Percentiles rank a stretch among this genome's conserved stretches.
Evolutionary conservation across 2,797 vertebrate genomes (phyloP).

Genomic region (Botia almorhae): DNA sequence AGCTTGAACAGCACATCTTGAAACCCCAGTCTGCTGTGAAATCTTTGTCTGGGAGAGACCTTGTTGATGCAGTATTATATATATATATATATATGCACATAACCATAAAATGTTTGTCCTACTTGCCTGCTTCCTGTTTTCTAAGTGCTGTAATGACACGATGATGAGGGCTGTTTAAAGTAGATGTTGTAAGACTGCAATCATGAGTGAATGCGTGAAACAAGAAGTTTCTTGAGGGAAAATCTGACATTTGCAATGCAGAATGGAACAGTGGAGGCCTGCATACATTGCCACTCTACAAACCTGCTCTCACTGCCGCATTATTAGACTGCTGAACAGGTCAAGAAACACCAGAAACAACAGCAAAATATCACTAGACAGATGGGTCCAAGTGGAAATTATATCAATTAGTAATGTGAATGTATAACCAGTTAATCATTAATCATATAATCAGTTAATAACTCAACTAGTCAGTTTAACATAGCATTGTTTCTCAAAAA

Average conservation of each 20-base stretch:
- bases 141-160: neutral
- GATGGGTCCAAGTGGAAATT: neutral
- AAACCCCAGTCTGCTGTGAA: too few species aligned
- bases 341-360: too few species aligned
- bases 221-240: neutral
- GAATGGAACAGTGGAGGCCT: too few species aligned
- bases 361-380: neutral
- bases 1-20: too few species aligned
- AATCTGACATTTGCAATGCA: neutral
- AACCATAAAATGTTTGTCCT: too few species aligned
- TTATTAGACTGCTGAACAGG: neutral
- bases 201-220: neutral
- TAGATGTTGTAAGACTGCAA: neutral
- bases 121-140: neutral
- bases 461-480: too few species aligned
- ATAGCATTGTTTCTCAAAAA: too few species aligned
- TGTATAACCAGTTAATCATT: neutral
- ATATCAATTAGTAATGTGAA: neutral
- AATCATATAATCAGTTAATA: neutral
- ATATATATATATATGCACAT: too few species aligned
- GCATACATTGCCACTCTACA: too few species aligned
- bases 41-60: too few species aligned
- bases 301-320: neutral
- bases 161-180: conserved; percentile 6
- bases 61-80: too few species aligned